These are phyloP conservation scores for Flabesymbios commensalis DNA, from an alignment of 2,888 invertebrate species.

Conservation along the genomic window DNA sequence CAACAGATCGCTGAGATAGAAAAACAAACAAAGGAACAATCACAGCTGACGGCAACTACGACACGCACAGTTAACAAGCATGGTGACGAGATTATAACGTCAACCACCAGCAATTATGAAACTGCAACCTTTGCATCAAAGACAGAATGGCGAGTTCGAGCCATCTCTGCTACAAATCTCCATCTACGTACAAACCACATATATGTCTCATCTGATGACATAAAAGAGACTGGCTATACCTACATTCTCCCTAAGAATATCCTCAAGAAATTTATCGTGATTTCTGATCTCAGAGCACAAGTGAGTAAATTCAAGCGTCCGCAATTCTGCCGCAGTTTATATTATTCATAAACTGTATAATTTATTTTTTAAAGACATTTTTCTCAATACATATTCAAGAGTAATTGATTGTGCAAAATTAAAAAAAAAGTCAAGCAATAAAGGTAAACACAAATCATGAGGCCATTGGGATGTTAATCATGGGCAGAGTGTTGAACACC, in stretches of 20 bases:
- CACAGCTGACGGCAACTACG: slow-evolving; percentile 95
- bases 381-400: no score
- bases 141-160: slow-evolving; percentile 97
- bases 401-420: no score
- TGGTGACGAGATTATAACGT: slow-evolving; percentile 98
- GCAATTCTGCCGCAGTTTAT: no score
- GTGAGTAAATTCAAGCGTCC: no score
- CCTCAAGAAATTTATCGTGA: slow-evolving; percentile 98
- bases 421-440: no score
- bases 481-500: no score
- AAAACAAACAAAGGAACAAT: slow-evolving; percentile 98
- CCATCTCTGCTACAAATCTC: slow-evolving; percentile 96
- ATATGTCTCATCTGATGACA: slow-evolving; percentile 98
- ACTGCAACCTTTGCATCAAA: slow-evolving; percentile 96
- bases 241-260: slow-evolving; percentile 84
- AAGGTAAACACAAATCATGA: no score
- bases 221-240: slow-evolving; percentile 98
- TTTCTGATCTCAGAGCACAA: slow-evolving; percentile 95
- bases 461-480: no score
- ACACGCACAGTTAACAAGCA: slow-evolving; percentile 99
- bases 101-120: slow-evolving; percentile 98
- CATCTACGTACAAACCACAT: slow-evolving; percentile 98
- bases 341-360: no score
- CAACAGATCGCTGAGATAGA: slow-evolving; percentile 99
- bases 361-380: no score